Percentiles rank a stretch among this genome's conserved stretches.
Conservation (phyloP, 2,113 vertebrate genomes). For the Spea bombifrons region DNA sequence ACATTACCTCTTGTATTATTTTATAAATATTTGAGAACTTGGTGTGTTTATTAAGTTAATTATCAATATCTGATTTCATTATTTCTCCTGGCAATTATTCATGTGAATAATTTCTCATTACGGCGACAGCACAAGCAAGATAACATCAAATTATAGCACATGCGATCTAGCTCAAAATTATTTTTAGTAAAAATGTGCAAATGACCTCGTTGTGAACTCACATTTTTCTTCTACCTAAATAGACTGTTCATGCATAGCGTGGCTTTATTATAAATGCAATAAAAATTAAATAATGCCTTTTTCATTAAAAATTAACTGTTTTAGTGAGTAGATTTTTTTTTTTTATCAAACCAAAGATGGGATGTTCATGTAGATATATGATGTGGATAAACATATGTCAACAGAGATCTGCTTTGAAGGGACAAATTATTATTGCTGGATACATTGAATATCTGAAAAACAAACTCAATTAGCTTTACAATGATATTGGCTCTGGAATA, state of each 20-base stretch:
- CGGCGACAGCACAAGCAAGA: neutral
- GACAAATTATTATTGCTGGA: too few species aligned
- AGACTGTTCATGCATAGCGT: neutral
- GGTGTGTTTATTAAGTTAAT: neutral
- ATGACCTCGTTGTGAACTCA: conserved; percentile 24
- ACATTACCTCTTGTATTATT: neutral
- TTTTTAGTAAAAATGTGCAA: conserved; percentile 19
- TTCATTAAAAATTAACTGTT: conserved; percentile 29
- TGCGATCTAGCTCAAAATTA: neutral
- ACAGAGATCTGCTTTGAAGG: too few species aligned
- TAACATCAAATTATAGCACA: neutral
- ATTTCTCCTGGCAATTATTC: neutral
- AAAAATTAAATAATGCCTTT: conserved; percentile 38
- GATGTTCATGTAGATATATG: too few species aligned
- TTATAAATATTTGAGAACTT: neutral
- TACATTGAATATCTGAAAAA: too few species aligned
- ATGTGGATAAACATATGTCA: too few species aligned
- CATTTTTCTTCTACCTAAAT: conserved; percentile 15
- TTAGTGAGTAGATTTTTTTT: conserved; percentile 20
- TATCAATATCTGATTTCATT: neutral
- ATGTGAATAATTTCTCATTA: neutral
- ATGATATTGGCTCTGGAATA: too few species aligned
- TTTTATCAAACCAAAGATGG: too few species aligned
- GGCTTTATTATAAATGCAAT: conserved; percentile 35
- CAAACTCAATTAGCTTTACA: too few species aligned